A percentile compares a stretch with the other conserved stretches of the same genome.
Evolutionary conservation across 2,888 invertebrate species (phyloP).

Genomic region (Mimas tiliae): DNA sequence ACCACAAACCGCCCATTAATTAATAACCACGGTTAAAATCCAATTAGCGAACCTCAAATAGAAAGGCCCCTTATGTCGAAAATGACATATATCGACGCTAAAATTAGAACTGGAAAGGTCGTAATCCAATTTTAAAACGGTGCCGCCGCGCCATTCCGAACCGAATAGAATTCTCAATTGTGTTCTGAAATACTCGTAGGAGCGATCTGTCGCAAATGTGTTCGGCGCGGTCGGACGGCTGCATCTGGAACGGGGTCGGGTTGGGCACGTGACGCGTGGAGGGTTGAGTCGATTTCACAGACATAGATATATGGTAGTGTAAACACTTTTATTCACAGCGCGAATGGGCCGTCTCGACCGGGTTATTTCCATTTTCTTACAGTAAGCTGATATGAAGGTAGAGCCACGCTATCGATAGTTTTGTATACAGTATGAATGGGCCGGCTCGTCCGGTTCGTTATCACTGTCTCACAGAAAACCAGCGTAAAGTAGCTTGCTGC

Average conservation of each 20-base stretch:
- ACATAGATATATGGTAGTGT: no score
- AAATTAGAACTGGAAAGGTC: slow-evolving; percentile 14
- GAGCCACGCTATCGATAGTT: no score
- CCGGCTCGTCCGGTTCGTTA: no score
- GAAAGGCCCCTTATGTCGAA: neutral
- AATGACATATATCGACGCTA: neutral
- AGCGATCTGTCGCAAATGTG: slow-evolving; percentile 7
- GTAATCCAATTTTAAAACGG: slow-evolving; percentile 11
- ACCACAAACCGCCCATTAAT: neutral
- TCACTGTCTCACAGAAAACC: no score
- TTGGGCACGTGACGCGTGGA: neutral
- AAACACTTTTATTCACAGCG: no score
- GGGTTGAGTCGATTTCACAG: neutral
- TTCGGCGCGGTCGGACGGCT: neutral
- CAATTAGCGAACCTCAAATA: neutral
- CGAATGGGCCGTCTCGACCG: no score
- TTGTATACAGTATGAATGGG: no score
- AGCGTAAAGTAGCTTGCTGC: no score
- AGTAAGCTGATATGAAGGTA: no score
- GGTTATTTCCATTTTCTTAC: no score
- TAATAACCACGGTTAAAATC: slow-evolving; percentile 1
- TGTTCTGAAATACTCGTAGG: slow-evolving; percentile 16
- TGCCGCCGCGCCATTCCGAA: neutral
- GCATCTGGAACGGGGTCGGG: slow-evolving; percentile 17
- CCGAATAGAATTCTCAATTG: slow-evolving; percentile 1